phyloP scores from a whole-genome alignment of 2,113 vertebrate genomes.

The Grammomys dolichurus region DNA sequence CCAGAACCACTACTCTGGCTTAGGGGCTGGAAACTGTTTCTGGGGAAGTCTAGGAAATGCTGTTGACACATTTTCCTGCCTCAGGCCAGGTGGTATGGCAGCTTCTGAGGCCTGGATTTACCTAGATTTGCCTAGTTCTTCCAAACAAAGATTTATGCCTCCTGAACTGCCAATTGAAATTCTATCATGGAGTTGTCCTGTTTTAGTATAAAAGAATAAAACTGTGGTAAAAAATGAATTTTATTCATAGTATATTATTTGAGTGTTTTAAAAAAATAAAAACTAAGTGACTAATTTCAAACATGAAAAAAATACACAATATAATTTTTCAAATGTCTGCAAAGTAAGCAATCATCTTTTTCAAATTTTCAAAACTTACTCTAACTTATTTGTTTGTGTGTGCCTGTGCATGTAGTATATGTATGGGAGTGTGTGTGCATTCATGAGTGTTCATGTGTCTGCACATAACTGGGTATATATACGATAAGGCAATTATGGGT shows the following conservation, averaged over 20 bases:
- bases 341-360: background rate
- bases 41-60: too few species aligned
- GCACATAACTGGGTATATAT: background rate
- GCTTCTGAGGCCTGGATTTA: too few species aligned
- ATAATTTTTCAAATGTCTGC: background rate
- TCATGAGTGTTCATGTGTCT: background rate
- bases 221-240: background rate
- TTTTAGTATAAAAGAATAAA: background rate
- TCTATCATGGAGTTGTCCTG: too few species aligned
- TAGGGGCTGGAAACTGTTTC: too few species aligned
- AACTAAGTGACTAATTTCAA: background rate
- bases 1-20: too few species aligned
- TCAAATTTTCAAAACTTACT: background rate
- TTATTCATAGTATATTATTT: background rate
- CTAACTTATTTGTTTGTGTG: background rate
- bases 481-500: too few species aligned
- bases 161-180: too few species aligned
- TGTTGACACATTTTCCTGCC: too few species aligned
- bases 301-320: background rate
- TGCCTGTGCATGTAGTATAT: background rate
- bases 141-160: too few species aligned
- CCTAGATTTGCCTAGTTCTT: too few species aligned
- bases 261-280: background rate
- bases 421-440: rapidly evolving
- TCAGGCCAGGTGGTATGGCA: too few species aligned